Conservation (phyloP, 2,888 invertebrate species). For the Kryphioiulus occultus region DNA sequence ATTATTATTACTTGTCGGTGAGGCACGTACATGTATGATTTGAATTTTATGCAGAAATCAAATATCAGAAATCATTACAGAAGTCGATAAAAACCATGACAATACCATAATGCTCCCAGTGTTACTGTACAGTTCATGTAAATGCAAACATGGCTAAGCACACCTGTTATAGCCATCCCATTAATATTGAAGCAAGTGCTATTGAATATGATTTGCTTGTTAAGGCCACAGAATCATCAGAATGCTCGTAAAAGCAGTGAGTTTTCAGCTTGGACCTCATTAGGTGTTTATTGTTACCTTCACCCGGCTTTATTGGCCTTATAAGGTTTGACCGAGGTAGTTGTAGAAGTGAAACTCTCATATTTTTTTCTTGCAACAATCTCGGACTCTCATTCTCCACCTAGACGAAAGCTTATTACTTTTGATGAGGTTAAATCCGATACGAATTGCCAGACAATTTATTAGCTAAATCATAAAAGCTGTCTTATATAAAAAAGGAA, state of each 20-base stretch:
- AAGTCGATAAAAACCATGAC: too few relatives aligned
- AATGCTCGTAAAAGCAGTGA: background rate
- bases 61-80: too few relatives aligned
- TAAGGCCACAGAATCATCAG: background rate
- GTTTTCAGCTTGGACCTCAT: background rate
- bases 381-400: background rate
- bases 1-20: too few relatives aligned
- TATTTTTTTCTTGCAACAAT: background rate
- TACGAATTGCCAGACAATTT: background rate
- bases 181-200: background rate
- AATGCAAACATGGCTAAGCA: too few relatives aligned
- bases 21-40: too few relatives aligned
- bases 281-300: background rate
- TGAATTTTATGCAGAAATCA: too few relatives aligned
- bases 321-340: background rate
- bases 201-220: background rate
- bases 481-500: background rate
- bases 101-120: too few relatives aligned
- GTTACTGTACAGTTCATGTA: too few relatives aligned
- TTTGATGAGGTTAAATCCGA: constrained; percentile 31
- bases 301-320: background rate
- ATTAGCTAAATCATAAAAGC: constrained; percentile 15
- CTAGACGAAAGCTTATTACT: background rate
- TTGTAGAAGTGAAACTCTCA: background rate
- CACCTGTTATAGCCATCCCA: background rate